Base-by-base conservation (phyloP, 2,113 vertebrate genomes). In the Microcebus jonahi region DNA sequence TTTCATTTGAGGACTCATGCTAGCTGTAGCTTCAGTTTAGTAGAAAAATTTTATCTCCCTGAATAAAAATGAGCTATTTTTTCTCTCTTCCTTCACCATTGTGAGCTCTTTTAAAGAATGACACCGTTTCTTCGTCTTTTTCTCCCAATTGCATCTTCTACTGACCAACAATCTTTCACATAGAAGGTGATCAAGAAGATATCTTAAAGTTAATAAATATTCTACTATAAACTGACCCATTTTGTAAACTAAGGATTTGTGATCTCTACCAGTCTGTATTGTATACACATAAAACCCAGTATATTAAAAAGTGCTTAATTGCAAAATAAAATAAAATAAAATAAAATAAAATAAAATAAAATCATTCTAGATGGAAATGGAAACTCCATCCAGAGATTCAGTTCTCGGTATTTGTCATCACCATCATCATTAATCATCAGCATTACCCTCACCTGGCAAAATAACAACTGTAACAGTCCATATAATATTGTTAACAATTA, bases 291-390 rank as follows among this genome's bases (percentile, higher is more conserved):
- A 96, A 97, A 94, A 91, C 53, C 59, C 79, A 93, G 34, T 45
- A 90, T 77, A 90, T 91, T 89, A 82, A 96, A 97, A 96, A 36
- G 23, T 95, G 14, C 65, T 94, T 95, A 85, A 93, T 87, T 87
- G 50, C 63, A 55, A 55, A 55, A 55, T 18, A 53, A 63, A 63
- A 63, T 29, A 63, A 63, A 61, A 61, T 29, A 45, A 63, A 63
- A 63, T 27, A 61, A 63, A 42, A 63, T n/a, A n/a, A n/a, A n/a
- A n/a, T 39, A 39, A 39, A 39, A 39, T 39, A 61, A 61, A 63
- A 42, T 53, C 20, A 71, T 45, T 61, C 48, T 36, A 71, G 14
- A 45, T 48, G 23, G 48, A 87, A 92, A 65, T 73, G 48, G 6
- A 92, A 82, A 87, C 31, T 86, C 27, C 29, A 65, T 36, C 1